Evolutionary conservation across 1,140 invertebrate species (phyloP), one percentile per base, ranked within the genome.

Genomic region (Chlorops oryzae): DNA sequence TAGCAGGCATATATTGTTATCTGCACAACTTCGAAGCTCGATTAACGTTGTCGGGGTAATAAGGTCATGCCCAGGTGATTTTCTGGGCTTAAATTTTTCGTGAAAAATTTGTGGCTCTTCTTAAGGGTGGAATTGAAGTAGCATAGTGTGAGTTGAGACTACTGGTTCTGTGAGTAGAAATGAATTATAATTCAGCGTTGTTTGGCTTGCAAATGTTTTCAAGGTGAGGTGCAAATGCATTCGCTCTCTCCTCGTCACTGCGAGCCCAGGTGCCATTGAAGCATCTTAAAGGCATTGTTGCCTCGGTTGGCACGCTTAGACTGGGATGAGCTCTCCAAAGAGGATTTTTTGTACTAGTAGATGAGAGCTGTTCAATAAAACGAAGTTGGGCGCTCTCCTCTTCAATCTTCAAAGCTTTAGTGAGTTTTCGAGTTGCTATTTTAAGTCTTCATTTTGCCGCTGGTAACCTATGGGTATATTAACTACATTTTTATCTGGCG

Each of bases 351-450:
- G 40, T 41, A 23, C 40, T 18, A 5, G 40, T 41, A 23, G 40
- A 23, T 22, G 40, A 41, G 18, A 41, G 40, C 24, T 41, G 40
- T 23, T 41, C 40, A 23, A 41, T 41, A 20, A 22, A 20, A 12
- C 10, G 20, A 22, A 5, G 17, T 41, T 41, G 40, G 40, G 5
- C 20, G 5, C 24, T 18, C 15, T n/a, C 6, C 24, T 41, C 40
- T n/a, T 41, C 40, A 9, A 18, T 18, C 20, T 41, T 41, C 12
- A 22, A 23, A 7, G 40, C 40, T 10, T 41, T 41, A 23, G 39
- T 21, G 3, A 7, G n/a, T n/a, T n/a, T n/a, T 34, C 23, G 17
- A 12, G n/a, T n/a, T n/a, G n/a, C n/a, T n/a, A n/a, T n/a, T n/a
- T n/a, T 17, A 41, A 6, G 39, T 22, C 24, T 41, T 18, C 39